Percentiles rank a stretch among this genome's conserved stretches.
These are phyloP conservation scores for Phoxinus phoxinus DNA, from an alignment of 2,113 vertebrate species.

Conservation along the genomic window DNA sequence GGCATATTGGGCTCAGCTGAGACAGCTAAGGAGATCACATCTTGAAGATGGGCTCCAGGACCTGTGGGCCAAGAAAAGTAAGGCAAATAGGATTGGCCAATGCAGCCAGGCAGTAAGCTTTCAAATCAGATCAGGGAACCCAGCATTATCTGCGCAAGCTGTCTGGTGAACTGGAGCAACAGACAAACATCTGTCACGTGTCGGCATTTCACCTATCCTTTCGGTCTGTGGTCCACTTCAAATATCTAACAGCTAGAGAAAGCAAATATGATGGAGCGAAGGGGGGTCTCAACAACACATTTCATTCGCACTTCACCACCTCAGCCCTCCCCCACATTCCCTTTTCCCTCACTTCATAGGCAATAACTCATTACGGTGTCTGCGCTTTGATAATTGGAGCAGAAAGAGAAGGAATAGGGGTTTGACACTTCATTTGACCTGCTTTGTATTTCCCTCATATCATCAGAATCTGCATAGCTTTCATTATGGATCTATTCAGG, in stretches of 20 bases:
- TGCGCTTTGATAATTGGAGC: conserved; percentile 66
- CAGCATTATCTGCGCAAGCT: conserved; percentile 36
- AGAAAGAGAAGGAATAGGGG: conserved; percentile 38
- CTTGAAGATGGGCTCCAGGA: conserved; percentile 33
- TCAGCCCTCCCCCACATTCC: conserved; percentile 23
- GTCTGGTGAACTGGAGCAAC: conserved; percentile 20
- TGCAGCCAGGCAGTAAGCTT: conserved; percentile 53
- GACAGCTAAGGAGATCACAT: conserved; percentile 40
- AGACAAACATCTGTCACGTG: conserved; percentile 50
- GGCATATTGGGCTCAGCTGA: conserved; percentile 23
- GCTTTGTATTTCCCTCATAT: conserved; percentile 31
- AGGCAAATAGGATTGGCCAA: conserved; percentile 36
- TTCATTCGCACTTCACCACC: conserved; percentile 65
- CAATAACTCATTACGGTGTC: conserved; percentile 66
- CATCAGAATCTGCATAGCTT: conserved; percentile 7
- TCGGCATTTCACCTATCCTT: conserved; percentile 14
- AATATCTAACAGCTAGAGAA: conserved; percentile 6
- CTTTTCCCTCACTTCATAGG: conserved; percentile 46
- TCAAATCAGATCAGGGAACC: conserved; percentile 52
- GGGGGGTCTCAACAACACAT: conserved; percentile 15
- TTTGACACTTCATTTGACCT: conserved; percentile 30
- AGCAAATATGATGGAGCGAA: conserved; percentile 10
- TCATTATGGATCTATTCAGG: conserved; percentile 15
- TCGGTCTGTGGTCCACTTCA: conserved; percentile 3
- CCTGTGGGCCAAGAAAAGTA: conserved; percentile 9